A percentile compares a stretch with the other conserved stretches of the same genome.
Conservation (phyloP, 2,797 vertebrate species). For the Phrynocephalus forsythii region DNA sequence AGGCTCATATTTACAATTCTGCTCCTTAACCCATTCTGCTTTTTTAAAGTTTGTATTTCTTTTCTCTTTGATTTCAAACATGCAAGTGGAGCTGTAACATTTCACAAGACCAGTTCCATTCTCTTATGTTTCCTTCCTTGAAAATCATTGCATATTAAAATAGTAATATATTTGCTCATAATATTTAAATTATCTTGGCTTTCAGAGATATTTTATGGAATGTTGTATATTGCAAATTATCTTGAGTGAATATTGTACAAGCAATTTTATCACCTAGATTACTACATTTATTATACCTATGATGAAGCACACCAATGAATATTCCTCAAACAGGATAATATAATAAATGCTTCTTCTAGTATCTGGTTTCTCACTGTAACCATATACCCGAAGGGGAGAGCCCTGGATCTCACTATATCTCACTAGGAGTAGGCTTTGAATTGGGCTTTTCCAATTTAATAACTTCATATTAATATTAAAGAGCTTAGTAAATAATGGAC, state of each 20-base stretch:
- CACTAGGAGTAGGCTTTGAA: neutral
- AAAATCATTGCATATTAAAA: conserved; percentile 6
- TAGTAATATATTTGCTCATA: neutral
- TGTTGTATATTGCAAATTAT: conserved; percentile 14
- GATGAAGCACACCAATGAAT: neutral
- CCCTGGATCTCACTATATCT: neutral
- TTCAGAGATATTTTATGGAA: conserved; percentile 4
- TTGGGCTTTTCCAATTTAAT: neutral
- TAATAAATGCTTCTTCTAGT: neutral
- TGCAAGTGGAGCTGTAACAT: neutral
- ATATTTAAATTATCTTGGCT: neutral
- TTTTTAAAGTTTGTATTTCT: neutral
- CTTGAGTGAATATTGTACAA: conserved; percentile 3
- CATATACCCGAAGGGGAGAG: neutral
- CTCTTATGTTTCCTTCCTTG: neutral
- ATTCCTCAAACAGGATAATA: conserved; percentile 19
- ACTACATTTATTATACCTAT: conserved; percentile 3
- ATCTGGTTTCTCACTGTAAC: neutral
- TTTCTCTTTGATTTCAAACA: neutral
- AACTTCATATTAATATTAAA: neutral
- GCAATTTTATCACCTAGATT: neutral
- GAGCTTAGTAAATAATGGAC: neutral
- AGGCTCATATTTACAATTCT: conserved; percentile 5
- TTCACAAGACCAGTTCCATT: neutral
- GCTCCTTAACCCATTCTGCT: neutral